These are phyloP conservation scores for Barnardius zonarius DNA, from an alignment of 2,113 vertebrate species.

Conservation along the genomic window DNA sequence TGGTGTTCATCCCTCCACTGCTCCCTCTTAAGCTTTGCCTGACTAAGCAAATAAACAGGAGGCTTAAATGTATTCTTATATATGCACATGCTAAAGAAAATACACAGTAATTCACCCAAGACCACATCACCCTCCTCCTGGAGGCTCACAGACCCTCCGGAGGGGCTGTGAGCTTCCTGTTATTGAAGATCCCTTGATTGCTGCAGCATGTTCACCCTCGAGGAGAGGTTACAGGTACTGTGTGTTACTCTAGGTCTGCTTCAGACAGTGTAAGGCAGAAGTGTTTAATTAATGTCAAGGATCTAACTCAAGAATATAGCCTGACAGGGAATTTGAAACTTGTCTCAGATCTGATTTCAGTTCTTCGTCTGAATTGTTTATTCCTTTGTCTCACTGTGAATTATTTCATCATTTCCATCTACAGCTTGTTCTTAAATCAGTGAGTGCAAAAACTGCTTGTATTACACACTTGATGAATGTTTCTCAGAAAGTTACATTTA, in stretches of 20 bases:
- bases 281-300: not conserved
- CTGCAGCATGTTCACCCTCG: not conserved
- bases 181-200: not conserved
- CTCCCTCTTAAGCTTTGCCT: not conserved
- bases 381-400: not conserved
- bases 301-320: not conserved
- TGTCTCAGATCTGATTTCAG: not conserved
- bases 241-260: not conserved
- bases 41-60: not conserved
- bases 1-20: not conserved
- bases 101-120: not conserved
- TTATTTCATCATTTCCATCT: not conserved
- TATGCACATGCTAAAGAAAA: not conserved
- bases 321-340: not conserved
- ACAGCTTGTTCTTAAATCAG: not conserved
- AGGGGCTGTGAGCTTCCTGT: not conserved
- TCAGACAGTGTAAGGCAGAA: not conserved
- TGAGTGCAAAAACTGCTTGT: not conserved
- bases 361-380: not conserved
- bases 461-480: not conserved
- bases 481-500: not conserved
- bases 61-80: not conserved
- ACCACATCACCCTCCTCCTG: not conserved
- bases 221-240: not conserved
- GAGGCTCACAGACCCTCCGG: not conserved